phyloP scores from a whole-genome alignment of 2,797 vertebrate genomes.

The Poeciliopsis gracilis region DNA sequence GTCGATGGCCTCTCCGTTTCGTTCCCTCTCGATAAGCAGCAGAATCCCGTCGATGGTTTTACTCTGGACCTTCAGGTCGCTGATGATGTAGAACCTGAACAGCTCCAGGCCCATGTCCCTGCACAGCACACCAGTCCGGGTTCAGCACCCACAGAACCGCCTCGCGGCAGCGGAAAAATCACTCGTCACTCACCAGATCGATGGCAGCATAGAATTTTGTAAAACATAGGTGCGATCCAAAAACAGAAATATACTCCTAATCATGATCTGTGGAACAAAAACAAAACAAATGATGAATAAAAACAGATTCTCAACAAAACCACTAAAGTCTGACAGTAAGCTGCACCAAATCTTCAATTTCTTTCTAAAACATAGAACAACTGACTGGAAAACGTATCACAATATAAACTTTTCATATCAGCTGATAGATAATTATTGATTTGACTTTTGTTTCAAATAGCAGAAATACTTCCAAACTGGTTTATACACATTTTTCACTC shows the following conservation, averaged over 20 bases:
- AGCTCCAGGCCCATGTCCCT: slow-evolving; percentile 99
- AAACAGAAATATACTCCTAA: slow-evolving; percentile 99
- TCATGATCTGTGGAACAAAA: slow-evolving; percentile 83
- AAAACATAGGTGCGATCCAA: slow-evolving; percentile 99
- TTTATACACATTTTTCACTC: too few relatives aligned
- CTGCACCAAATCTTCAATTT: background rate
- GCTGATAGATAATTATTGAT: too few relatives aligned
- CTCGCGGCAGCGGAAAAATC: background rate
- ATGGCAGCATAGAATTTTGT: slow-evolving; percentile 99
- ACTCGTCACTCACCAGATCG: slow-evolving; percentile 91
- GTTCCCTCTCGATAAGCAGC: slow-evolving; percentile 94
- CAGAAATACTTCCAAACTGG: too few relatives aligned
- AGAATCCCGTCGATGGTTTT: slow-evolving; percentile 99
- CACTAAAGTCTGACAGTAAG: background rate
- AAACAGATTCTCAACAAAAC: background rate
- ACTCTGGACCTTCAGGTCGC: slow-evolving; percentile 97
- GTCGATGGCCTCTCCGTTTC: slow-evolving; percentile 95
- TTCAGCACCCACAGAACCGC: slow-evolving; percentile 19
- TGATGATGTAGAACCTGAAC: slow-evolving; percentile 99
- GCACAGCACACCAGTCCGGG: slow-evolving; percentile 41
- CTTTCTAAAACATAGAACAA: background rate
- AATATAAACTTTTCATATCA: too few relatives aligned
- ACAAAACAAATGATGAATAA: background rate
- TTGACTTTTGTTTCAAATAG: background rate
- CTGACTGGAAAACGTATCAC: background rate